phyloP scores from a whole-genome alignment of 2,888 invertebrate genomes.

The Anticlea derivata region DNA sequence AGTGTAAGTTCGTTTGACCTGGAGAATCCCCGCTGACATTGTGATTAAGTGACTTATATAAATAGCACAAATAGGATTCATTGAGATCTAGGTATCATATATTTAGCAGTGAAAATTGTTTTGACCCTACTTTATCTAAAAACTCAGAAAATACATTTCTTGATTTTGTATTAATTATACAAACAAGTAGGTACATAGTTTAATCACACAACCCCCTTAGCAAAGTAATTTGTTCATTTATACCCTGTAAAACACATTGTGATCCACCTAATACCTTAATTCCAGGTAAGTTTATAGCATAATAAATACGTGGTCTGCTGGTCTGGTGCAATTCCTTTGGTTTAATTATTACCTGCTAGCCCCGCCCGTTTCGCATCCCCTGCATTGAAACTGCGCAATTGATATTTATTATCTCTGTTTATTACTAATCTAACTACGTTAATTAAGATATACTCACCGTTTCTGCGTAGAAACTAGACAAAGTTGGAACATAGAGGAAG shows the following conservation, averaged over 20 bases:
- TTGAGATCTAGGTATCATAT: too few relatives aligned
- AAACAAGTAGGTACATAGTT: too few relatives aligned
- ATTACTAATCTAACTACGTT: slow-evolving; percentile 26
- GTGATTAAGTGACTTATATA: too few relatives aligned
- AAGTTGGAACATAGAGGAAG: background rate
- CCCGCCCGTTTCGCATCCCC: slow-evolving; percentile 23
- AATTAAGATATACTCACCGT: slow-evolving; percentile 20
- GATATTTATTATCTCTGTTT: slow-evolving; percentile 33
- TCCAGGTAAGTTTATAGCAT: slow-evolving; percentile 35
- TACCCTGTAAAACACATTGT: slow-evolving; percentile 29
- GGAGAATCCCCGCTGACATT: too few relatives aligned
- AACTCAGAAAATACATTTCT: background rate
- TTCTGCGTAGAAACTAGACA: background rate
- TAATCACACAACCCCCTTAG: background rate
- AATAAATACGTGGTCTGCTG: slow-evolving; percentile 35
- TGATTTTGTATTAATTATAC: background rate
- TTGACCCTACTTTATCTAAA: too few relatives aligned
- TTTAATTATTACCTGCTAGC: slow-evolving; percentile 35
- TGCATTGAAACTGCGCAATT: slow-evolving; percentile 30
- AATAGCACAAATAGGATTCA: too few relatives aligned
- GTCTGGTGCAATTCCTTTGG: slow-evolving; percentile 35
- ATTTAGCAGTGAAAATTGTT: too few relatives aligned
- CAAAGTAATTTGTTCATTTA: slow-evolving; percentile 15
- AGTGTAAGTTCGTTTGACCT: too few relatives aligned
- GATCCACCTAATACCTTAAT: slow-evolving; percentile 32